These are phyloP conservation scores for Chrysopilus asiliformis DNA, from an alignment of 2,888 invertebrate species.

Conservation along the genomic window DNA sequence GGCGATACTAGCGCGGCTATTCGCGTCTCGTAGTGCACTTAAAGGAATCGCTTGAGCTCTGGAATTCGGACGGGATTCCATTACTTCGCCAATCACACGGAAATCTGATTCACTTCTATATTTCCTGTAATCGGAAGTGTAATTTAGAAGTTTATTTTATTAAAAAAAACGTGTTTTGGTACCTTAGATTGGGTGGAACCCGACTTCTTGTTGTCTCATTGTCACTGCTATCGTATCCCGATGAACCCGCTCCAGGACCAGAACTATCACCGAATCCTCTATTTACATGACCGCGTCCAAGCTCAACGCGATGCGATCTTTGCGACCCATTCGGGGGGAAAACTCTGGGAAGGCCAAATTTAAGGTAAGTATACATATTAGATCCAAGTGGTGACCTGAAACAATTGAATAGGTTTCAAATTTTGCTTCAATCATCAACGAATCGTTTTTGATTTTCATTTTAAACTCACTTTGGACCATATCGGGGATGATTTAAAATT, in stretches of 20 bases:
- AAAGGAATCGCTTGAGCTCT: constrained; percentile 41
- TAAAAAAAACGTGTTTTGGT: neutral
- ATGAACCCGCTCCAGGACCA: constrained; percentile 50
- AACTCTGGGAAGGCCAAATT: constrained; percentile 84
- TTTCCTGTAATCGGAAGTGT: constrained; percentile 41
- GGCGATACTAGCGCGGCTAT: constrained; percentile 45
- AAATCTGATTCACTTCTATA: constrained; percentile 82
- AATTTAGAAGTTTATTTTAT: too few species aligned
- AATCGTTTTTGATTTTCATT: constrained; percentile 1
- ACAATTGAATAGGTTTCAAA: neutral
- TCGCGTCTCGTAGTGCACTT: constrained; percentile 56
- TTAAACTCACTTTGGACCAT: constrained; percentile 66
- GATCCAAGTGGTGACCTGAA: constrained; percentile 71
- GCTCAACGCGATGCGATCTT: constrained; percentile 41
- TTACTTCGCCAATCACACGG: constrained; percentile 37
- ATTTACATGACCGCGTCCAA: constrained; percentile 41
- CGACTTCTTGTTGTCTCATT: constrained; percentile 49
- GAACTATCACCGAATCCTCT: constrained; percentile 46
- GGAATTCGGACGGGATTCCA: constrained; percentile 31
- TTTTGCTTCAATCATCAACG: neutral
- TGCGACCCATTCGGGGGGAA: constrained; percentile 72
- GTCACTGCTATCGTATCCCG: constrained; percentile 85
- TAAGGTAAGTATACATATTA: constrained; percentile 87
- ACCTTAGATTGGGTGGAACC: constrained; percentile 38
- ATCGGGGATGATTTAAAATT: constrained; percentile 68